Conservation (phyloP, 2,888 invertebrate genomes). For the Petrolisthes cinctipes region DNA sequence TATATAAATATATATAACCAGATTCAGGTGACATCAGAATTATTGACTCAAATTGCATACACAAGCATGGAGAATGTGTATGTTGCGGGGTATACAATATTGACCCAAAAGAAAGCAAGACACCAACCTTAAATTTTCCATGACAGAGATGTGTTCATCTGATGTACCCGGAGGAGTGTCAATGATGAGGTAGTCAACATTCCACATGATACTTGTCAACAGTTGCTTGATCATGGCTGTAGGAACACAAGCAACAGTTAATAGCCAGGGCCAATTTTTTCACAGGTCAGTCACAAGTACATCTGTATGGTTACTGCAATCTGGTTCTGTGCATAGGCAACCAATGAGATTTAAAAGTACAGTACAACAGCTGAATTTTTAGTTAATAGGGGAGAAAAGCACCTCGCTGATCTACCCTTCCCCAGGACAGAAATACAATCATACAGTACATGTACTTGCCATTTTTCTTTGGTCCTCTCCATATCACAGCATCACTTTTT, state of each 20-base stretch:
- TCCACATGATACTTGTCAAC: constrained; percentile 90
- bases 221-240: constrained; percentile 93
- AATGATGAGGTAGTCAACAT: constrained; percentile 92
- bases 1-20: neutral
- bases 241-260: too few relatives aligned
- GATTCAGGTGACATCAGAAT: neutral
- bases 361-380: too few relatives aligned
- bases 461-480: constrained; percentile 96
- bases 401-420: too few relatives aligned
- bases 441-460: constrained; percentile 67
- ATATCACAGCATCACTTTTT: constrained; percentile 89
- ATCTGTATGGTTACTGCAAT: too few relatives aligned
- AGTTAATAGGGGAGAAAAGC: too few relatives aligned
- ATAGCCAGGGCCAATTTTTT: too few relatives aligned
- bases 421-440: too few relatives aligned
- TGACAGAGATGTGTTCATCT: constrained; percentile 97
- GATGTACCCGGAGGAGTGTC: constrained; percentile 97
- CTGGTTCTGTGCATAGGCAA: too few relatives aligned
- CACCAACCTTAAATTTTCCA: constrained; percentile 82
- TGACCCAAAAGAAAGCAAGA: neutral
- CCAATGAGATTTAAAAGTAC: too few relatives aligned
- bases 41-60: neutral
- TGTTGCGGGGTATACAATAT: neutral
- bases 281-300: too few relatives aligned
- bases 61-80: neutral